Evolutionary conservation across 2,797 vertebrate species (phyloP).

Genomic region (Leuciscus waleckii): DNA sequence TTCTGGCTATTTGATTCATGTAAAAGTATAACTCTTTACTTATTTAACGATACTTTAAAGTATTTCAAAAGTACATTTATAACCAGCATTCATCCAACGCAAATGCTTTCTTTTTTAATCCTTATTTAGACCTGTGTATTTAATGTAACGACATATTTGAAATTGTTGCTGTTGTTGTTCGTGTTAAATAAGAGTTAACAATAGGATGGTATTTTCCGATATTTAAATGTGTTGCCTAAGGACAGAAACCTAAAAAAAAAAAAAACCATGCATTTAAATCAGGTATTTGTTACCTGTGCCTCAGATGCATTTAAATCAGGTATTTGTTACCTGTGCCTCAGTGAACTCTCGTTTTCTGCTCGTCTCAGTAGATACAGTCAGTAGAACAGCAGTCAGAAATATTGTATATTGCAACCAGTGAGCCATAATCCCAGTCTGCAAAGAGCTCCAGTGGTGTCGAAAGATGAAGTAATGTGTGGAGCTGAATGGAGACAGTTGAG

Average conservation of each 20-base stretch:
- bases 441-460: slow-evolving; percentile 9
- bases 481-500: neutral
- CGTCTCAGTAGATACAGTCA: slow-evolving; percentile 62
- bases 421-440: slow-evolving; percentile 61
- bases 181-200: neutral
- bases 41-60: neutral
- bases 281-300: slow-evolving; percentile 70
- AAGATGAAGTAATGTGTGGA: neutral
- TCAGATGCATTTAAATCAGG: slow-evolving; percentile 56
- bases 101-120: too few relatives aligned
- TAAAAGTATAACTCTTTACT: neutral
- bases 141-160: neutral
- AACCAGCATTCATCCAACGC: neutral
- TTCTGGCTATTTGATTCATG: neutral
- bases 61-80: neutral
- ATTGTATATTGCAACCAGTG: slow-evolving; percentile 56
- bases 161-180: neutral
- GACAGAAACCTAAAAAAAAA: neutral
- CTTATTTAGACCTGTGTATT: neutral
- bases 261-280: neutral
- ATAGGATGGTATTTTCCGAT: neutral
- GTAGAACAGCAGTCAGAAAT: slow-evolving; percentile 60
- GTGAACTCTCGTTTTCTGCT: slow-evolving; percentile 68
- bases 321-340: slow-evolving; percentile 74
- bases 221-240: neutral